Conservation (phyloP, 2,113 vertebrate genomes). For the Hemicordylus capensis region DNA sequence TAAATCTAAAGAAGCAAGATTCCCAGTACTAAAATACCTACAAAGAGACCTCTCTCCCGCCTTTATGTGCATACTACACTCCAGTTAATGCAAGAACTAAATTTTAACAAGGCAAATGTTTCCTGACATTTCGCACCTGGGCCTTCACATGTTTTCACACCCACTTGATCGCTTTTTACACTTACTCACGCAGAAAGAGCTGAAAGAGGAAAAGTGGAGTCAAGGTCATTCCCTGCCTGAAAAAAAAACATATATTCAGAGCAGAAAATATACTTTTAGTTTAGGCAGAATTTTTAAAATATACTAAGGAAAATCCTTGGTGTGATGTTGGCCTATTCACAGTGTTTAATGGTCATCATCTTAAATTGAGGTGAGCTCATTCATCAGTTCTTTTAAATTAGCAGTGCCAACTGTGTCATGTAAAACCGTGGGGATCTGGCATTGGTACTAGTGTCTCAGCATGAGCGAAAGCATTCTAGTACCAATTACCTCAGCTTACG, state of each 20-base stretch:
- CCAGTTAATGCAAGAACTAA: slow-evolving; percentile 1
- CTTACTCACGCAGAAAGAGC: not conserved
- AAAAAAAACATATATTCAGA: not conserved
- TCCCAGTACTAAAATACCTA: slow-evolving; percentile 14
- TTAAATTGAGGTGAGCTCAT: slow-evolving; percentile 36
- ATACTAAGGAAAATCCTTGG: slow-evolving; percentile 30
- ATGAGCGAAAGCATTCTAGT: not conserved
- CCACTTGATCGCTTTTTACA: not conserved
- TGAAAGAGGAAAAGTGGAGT: fast-evolving
- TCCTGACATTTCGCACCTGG: slow-evolving; percentile 36
- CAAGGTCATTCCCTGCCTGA: slow-evolving; percentile 13
- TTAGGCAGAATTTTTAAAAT: not conserved
- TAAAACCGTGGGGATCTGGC: slow-evolving; percentile 22
- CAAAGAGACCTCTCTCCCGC: slow-evolving; percentile 12
- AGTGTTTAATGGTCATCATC: slow-evolving; percentile 35
- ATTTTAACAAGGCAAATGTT: slow-evolving; percentile 39
- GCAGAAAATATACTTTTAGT: not conserved
- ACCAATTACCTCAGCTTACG: not conserved
- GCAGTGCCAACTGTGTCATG: slow-evolving; percentile 15
- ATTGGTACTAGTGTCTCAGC: not conserved
- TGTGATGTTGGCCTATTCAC: slow-evolving; percentile 13
- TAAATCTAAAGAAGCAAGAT: not conserved
- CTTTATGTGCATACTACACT: slow-evolving; percentile 23
- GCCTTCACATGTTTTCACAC: slow-evolving; percentile 35
- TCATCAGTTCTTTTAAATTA: slow-evolving; percentile 48